A percentile compares a stretch with the other conserved stretches of the same genome.
Evolutionary conservation across 2,888 invertebrate species (phyloP).

Genomic region (Maniola hyperantus): DNA sequence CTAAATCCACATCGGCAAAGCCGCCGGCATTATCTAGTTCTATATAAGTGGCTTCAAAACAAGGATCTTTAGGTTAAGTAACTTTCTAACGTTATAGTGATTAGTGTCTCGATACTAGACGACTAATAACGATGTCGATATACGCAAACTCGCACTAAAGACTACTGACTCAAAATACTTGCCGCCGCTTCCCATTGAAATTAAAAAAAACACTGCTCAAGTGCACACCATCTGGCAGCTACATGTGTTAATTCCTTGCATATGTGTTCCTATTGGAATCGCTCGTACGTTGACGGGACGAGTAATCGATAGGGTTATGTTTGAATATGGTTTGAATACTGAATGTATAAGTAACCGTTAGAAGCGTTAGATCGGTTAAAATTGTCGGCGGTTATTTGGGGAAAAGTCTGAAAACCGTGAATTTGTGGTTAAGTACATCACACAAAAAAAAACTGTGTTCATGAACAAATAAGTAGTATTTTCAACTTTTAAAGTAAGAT

Average conservation of each 20-base stretch:
- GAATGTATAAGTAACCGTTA: conserved; percentile 11
- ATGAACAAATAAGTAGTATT: too few relatives aligned
- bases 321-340: neutral
- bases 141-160: neutral
- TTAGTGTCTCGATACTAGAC: neutral
- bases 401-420: too few relatives aligned
- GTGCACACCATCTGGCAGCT: conserved; percentile 70
- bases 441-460: too few relatives aligned
- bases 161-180: conserved; percentile 24
- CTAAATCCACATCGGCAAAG: too few relatives aligned
- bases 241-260: conserved; percentile 53
- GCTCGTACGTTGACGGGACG: conserved; percentile 26
- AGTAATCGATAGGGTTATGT: conserved; percentile 25
- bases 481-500: too few relatives aligned
- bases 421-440: too few relatives aligned
- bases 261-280: conserved; percentile 37
- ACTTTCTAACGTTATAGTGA: neutral
- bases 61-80: too few relatives aligned
- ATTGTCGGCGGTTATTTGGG: neutral
- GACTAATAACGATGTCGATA: neutral
- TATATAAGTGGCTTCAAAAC: too few relatives aligned
- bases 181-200: conserved; percentile 58
- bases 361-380: neutral
- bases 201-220: conserved; percentile 58
- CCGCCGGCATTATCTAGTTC: too few relatives aligned